phyloP scores from a whole-genome alignment of 2,888 invertebrate genomes.

The Drosophila anomelani region DNA sequence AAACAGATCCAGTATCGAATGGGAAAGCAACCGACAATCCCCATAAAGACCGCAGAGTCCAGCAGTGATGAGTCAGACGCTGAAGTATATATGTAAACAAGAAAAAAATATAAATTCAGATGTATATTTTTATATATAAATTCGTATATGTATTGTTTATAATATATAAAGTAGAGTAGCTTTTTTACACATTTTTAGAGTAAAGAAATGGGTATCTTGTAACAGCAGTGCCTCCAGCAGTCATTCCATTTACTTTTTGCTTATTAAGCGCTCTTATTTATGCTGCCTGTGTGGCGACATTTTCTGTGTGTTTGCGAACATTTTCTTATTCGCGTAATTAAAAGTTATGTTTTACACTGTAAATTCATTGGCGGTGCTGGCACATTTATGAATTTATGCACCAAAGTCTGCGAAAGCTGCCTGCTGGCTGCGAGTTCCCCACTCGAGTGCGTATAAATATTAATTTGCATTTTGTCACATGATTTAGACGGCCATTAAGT shows the following conservation, averaged over 20 bases:
- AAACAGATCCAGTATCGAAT: slow-evolving; percentile 8
- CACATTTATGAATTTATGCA: slow-evolving; percentile 63
- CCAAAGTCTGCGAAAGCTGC: slow-evolving; percentile 16
- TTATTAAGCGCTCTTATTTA: slow-evolving; percentile 3
- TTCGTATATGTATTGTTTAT: background rate
- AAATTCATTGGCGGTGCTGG: slow-evolving; percentile 47
- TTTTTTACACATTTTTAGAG: background rate
- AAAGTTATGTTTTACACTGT: slow-evolving; percentile 60
- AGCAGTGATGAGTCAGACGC: slow-evolving; percentile 16
- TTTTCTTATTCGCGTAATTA: slow-evolving; percentile 54
- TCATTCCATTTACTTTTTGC: background rate
- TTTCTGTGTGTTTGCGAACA: slow-evolving; percentile 17
- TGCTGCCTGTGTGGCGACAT: slow-evolving; percentile 9
- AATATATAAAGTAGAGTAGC: background rate
- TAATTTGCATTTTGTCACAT: slow-evolving; percentile 72
- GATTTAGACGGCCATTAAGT: slow-evolving; percentile 67
- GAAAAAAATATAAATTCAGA: too few relatives aligned
- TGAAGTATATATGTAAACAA: background rate
- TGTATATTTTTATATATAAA: background rate
- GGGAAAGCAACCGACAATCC: background rate
- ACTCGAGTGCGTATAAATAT: slow-evolving; percentile 61
- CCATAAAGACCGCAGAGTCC: background rate
- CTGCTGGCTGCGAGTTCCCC: slow-evolving; percentile 18
- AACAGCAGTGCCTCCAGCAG: background rate
- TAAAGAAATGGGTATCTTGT: background rate